These are phyloP conservation scores for Drosophila imparisetae DNA, from an alignment of 2,888 invertebrate species.

Conservation along the genomic window DNA sequence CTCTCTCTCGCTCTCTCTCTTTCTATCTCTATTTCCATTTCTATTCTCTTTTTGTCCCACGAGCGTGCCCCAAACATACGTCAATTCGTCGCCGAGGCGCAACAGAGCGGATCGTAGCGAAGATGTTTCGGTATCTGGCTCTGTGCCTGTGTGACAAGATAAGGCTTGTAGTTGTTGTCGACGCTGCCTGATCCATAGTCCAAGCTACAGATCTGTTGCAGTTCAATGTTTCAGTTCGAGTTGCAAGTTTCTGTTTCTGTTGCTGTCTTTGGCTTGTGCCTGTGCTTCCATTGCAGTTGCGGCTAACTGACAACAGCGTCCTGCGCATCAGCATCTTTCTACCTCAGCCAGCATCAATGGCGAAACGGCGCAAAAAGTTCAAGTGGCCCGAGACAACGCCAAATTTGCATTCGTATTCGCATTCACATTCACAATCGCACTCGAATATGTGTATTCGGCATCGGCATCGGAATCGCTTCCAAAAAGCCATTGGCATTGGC, in stretches of 20 bases:
- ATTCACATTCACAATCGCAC: slow-evolving; percentile 25
- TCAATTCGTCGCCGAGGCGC: slow-evolving; percentile 66
- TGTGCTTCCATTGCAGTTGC: slow-evolving; percentile 18
- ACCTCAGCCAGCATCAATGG: slow-evolving; percentile 33
- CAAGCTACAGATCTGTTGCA: slow-evolving; percentile 20
- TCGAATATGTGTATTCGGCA: slow-evolving; percentile 29
- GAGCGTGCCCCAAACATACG: slow-evolving; percentile 62
- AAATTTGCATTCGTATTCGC: slow-evolving; percentile 61
- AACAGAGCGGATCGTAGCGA: slow-evolving; percentile 10
- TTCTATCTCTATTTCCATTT: slow-evolving; percentile 43
- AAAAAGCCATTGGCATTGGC: slow-evolving; percentile 57
- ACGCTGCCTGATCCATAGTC: slow-evolving; percentile 22
- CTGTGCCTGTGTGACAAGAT: slow-evolving; percentile 67
- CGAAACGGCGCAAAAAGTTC: slow-evolving; percentile 44
- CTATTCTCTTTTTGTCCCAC: slow-evolving; percentile 41
- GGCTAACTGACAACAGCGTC: slow-evolving; percentile 56
- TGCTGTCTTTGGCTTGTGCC: slow-evolving; percentile 64
- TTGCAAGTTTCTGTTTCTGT: slow-evolving; percentile 30
- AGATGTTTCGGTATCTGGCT: slow-evolving; percentile 30
- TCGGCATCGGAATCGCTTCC: slow-evolving; percentile 27
- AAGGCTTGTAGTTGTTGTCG: slow-evolving; percentile 46
- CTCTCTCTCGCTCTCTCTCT: slow-evolving; percentile 13
- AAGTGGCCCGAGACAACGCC: slow-evolving; percentile 53
- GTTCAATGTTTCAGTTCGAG: slow-evolving; percentile 28
- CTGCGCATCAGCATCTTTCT: slow-evolving; percentile 58